These are phyloP conservation scores for Eilema depressum DNA, from an alignment of 2,888 invertebrate genomes.

Conservation along the genomic window DNA sequence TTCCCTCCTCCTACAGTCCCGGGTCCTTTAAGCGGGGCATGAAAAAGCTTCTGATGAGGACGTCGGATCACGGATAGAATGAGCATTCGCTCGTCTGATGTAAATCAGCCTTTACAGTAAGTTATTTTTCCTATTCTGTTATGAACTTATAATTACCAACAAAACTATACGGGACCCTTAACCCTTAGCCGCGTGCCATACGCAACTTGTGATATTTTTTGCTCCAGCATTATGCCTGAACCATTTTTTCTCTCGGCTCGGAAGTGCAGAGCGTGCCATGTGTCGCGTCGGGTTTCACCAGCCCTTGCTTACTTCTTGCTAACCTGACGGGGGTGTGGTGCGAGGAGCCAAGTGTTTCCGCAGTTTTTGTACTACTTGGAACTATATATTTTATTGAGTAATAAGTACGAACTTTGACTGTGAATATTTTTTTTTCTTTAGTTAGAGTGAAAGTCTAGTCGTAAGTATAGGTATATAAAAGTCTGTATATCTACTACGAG, in stretches of 20 bases:
- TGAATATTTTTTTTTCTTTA: neutral
- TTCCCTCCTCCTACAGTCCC: too few species aligned
- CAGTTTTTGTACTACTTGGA: conserved; percentile 11
- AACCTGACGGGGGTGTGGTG: conserved; percentile 44
- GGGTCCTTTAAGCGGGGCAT: too few species aligned
- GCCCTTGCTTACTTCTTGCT: conserved; percentile 31
- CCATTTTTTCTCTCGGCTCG: conserved; percentile 74
- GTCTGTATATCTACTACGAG: too few species aligned
- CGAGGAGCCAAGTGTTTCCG: conserved; percentile 17
- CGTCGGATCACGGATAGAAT: too few species aligned
- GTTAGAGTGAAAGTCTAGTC: too few species aligned
- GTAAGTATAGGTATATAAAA: too few species aligned
- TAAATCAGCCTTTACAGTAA: too few species aligned
- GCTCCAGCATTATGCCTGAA: conserved; percentile 42
- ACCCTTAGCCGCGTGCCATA: conserved; percentile 15
- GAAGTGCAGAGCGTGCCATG: conserved; percentile 83
- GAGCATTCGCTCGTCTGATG: too few species aligned
- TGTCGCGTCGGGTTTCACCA: conserved; percentile 72
- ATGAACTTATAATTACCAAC: neutral
- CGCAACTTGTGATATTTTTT: conserved; percentile 50
- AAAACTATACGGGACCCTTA: conserved; percentile 37
- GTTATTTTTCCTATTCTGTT: too few species aligned
- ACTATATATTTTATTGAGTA: conserved; percentile 3
- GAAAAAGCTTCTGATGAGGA: too few species aligned
- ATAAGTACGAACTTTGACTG: neutral